Conservation (phyloP, 2,888 invertebrate genomes). For the Druceiella hillmani region DNA sequence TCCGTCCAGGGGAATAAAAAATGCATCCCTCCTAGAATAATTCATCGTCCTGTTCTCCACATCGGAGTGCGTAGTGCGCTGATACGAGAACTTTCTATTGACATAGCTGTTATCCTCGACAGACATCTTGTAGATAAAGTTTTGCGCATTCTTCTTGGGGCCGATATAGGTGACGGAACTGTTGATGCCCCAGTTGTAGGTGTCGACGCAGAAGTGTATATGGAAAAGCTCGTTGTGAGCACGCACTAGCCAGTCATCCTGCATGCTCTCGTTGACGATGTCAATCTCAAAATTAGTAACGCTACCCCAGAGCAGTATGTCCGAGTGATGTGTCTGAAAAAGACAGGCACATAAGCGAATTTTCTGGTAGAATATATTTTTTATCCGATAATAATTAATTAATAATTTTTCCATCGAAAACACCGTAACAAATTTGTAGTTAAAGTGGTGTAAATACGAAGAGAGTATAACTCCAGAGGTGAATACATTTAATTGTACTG, state of each 20-base stretch:
- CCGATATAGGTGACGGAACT: constrained; percentile 42
- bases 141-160: constrained; percentile 36
- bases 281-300: constrained; percentile 9
- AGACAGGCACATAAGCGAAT: too few relatives aligned
- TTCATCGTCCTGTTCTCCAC: constrained; percentile 36
- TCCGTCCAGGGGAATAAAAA: constrained; percentile 40
- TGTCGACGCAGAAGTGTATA: constrained; percentile 36
- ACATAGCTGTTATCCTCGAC: constrained; percentile 35
- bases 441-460: too few relatives aligned
- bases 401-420: too few relatives aligned
- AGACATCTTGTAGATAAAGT: constrained; percentile 38
- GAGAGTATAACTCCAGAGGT: too few relatives aligned
- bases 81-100: constrained; percentile 34
- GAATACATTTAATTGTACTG: too few relatives aligned
- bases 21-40: constrained; percentile 39
- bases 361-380: too few relatives aligned
- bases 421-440: too few relatives aligned
- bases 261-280: constrained; percentile 33
- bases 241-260: constrained; percentile 37
- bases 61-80: constrained; percentile 40
- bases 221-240: constrained; percentile 38
- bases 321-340: constrained; percentile 34
- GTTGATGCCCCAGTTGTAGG: constrained; percentile 36
- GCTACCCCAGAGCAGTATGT: constrained; percentile 27
- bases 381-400: too few relatives aligned